phyloP scores from a whole-genome alignment of 1,140 invertebrate genomes.

The Oscheius sp. region DNA sequence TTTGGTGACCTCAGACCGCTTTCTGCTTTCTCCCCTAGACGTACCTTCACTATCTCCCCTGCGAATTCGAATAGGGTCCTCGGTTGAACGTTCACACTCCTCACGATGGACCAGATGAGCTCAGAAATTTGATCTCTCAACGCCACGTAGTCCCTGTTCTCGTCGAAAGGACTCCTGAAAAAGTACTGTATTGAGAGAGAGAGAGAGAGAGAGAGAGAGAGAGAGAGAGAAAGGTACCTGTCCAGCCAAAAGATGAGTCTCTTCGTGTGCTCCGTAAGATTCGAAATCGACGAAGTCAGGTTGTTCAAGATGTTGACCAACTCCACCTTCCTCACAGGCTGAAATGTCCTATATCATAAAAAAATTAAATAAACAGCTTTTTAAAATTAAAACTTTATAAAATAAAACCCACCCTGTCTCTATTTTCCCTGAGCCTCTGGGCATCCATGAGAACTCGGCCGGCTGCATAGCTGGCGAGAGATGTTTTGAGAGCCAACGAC shows the following conservation, averaged over 20 bases:
- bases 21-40: conserved; percentile 15
- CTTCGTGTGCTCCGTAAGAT: conserved; percentile 38
- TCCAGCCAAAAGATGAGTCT: conserved; percentile 42
- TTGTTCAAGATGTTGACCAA: conserved; percentile 31
- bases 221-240: conserved; percentile 23
- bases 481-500: conserved; percentile 25
- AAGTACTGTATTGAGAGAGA: too few relatives aligned
- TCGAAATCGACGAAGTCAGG: conserved; percentile 21
- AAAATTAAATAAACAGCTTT: too few relatives aligned
- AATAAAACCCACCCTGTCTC: neutral
- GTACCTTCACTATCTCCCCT: conserved; percentile 31
- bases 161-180: conserved; percentile 37
- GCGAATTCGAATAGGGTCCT: conserved; percentile 18
- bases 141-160: conserved; percentile 8
- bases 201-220: neutral
- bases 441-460: neutral
- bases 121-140: conserved; percentile 26
- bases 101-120: conserved; percentile 26
- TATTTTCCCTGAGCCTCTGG: neutral
- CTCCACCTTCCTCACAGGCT: conserved; percentile 14
- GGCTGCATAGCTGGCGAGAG: neutral
- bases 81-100: conserved; percentile 26
- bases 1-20: conserved; percentile 14
- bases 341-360: neutral
- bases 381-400: too few relatives aligned